Evolutionary conservation across 2,888 invertebrate species (phyloP), one percentile per base, ranked within the genome.

Genomic region (Chalcosyrphus nemorum): DNA sequence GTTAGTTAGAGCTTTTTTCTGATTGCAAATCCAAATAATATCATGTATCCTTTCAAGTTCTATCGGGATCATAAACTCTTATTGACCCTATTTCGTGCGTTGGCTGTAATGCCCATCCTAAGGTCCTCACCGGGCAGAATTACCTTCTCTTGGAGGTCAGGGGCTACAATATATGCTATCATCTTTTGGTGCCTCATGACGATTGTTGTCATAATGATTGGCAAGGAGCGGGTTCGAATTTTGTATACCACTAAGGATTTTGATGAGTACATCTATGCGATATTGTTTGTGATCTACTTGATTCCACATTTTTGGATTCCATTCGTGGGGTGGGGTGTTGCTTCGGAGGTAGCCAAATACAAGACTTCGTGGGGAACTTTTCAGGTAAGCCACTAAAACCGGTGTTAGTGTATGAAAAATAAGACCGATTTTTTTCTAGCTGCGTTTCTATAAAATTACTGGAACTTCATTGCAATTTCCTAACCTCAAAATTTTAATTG

Each of bases 301-400:
- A 92, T 94, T 7, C 95, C 95, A 0, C 95, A 95, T 88, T 95
- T 95, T 89, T 94, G 94, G 94, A 89, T 89, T 50, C 95, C 95
- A 0, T 94, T 94, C 87, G 94, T 94, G 11, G 94, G 94, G 0
- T 95, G 95, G 95, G 94, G 94, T 0, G 94, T 95, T 21, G 95
- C 94, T 0, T 92, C 92, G 47, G 94, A 95, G 89, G 95, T 95
- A 4, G 94, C 94, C 72, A 93, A 93, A 86, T 95, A 95, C 89
- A 95, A 95, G 90, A 94, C 94, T 52, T 94, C 93, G 85, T 95
- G 95, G 95, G 94, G 93, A 17, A 92, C 92, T 86, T 95, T 94
- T 91, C 95, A 95, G 91, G 93, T 94, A 88, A 92, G n/a, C 11
- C 7, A 7, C 9, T 32, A 9, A 17, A 13, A 1, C 4, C 13